Conservation (phyloP, 2,888 invertebrate genomes). For the Ophion obscuratus region DNA sequence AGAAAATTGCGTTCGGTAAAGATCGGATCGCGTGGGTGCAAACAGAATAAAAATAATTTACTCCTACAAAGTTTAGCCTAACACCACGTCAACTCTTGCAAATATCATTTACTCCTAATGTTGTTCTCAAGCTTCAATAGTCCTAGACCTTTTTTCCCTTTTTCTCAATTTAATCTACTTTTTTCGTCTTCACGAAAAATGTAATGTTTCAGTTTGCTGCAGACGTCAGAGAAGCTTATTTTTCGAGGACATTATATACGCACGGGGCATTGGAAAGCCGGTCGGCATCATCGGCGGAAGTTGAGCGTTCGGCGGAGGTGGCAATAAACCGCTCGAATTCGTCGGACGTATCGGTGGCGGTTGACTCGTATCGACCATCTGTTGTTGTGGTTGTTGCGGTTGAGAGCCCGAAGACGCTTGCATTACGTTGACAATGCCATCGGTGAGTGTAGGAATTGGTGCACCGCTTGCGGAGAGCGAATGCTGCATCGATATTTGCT, state of each 20-base stretch:
- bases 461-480: slow-evolving; percentile 71
- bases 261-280: slow-evolving; percentile 84
- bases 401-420: slow-evolving; percentile 69
- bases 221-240: background rate
- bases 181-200: no score
- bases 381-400: slow-evolving; percentile 85
- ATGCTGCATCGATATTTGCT: slow-evolving; percentile 72
- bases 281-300: slow-evolving; percentile 84
- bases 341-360: slow-evolving; percentile 86
- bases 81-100: no score
- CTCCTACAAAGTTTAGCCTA: no score
- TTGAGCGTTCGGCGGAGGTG: slow-evolving; percentile 82
- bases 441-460: slow-evolving; percentile 77
- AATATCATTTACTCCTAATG: no score
- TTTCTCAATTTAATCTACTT: no score
- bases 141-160: no score
- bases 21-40: no score
- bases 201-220: background rate
- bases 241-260: slow-evolving; percentile 68
- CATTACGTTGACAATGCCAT: slow-evolving; percentile 79
- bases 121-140: no score
- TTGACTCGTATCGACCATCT: slow-evolving; percentile 87
- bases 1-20: no score
- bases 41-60: no score
- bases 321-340: slow-evolving; percentile 84